Base-by-base conservation (phyloP, 2,888 invertebrate species). In the Serrognathus titanus region DNA sequence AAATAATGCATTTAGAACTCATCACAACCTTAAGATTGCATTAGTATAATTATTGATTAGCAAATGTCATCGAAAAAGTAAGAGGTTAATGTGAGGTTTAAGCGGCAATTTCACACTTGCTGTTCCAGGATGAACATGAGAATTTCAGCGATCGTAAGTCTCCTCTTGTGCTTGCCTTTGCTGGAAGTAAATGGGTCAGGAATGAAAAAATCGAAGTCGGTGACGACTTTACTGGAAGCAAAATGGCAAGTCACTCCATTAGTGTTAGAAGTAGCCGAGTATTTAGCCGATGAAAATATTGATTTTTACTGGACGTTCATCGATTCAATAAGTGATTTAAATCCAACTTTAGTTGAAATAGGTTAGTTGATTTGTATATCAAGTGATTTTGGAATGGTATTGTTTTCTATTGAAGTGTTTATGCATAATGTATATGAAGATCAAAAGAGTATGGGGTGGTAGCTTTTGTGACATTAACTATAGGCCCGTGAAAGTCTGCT, bases 171-270 rank as follows among this genome's bases (percentile, higher is more conserved):
- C 38, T 51, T 65, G 59, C 60, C 56, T 53, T 61, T 49, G 48
- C 56, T 40, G 55, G 56, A 38, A 31, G 59, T 48, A 45, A 56
- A 16, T 57, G 62, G 56, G 68, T 69, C 37, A 64, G 69, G 69
- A 59, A 61, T 62, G 20, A 80, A 79, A 64, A 89, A 86, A 73
- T 78, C 85, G 10, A 94, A 92, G 79, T 89, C 92, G 52, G 92
- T 94, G 11, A 91, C 91, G 11, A 90, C 93, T 24, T 83, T 91
- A 53, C 85, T 98, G 38, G 91, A 96, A 77, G 94, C 97, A 1
- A 96, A 97, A 83, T 99, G 98, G 98, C 83, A 86, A 64, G 86
- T 90, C 51, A 96, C 97, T 12, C 97, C 97, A 7, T 79, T 97
- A 51, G 85, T 93, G 46, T 81, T 97, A 56, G 98, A 99, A 81